Evolutionary conservation across 2,113 vertebrate genomes (phyloP).

Genomic region (Oryzias melastigma): DNA sequence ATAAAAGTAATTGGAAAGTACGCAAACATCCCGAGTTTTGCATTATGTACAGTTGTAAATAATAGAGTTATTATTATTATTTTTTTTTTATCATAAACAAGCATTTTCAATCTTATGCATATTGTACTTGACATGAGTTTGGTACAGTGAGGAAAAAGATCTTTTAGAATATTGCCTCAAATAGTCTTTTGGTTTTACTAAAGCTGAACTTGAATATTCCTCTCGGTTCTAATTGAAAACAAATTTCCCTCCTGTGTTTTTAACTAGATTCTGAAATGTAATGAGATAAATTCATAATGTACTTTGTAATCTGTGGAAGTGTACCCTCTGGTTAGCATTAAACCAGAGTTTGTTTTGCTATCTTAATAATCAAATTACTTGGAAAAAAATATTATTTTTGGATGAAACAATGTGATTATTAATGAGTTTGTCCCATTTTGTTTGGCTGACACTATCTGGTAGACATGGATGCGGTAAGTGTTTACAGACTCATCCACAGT

Average conservation of each 20-base stretch:
- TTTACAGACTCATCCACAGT: conserved; percentile 29
- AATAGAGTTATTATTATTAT: too few species aligned
- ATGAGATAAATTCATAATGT: conserved; percentile 25
- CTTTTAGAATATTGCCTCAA: too few species aligned
- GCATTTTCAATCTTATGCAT: too few species aligned
- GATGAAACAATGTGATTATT: conserved; percentile 57
- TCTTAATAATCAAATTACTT: conserved; percentile 63
- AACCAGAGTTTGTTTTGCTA: conserved; percentile 56
- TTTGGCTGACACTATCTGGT: conserved; percentile 32
- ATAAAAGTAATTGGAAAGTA: too few species aligned
- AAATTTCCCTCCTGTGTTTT: conserved; percentile 2
- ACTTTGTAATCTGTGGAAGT: conserved; percentile 36
- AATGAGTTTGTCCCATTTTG: conserved; percentile 40
- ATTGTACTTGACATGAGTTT: too few species aligned
- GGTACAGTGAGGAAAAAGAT: too few species aligned
- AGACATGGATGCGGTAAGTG: conserved; percentile 34
- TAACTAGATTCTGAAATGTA: conserved; percentile 19
- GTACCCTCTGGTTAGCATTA: conserved; percentile 51
- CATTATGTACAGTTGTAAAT: too few species aligned
- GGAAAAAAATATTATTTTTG: conserved; percentile 35
- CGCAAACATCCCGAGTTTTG: too few species aligned
- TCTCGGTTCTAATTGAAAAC: conserved; percentile 3
- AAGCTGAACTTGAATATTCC: conserved; percentile 12
- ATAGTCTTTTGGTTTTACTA: not conserved
- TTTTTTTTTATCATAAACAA: too few species aligned